A percentile compares a stretch with the other conserved stretches of the same genome.
phyloP scores from a whole-genome alignment of 1,140 invertebrate genomes.

The Drosophila ohnishii region DNA sequence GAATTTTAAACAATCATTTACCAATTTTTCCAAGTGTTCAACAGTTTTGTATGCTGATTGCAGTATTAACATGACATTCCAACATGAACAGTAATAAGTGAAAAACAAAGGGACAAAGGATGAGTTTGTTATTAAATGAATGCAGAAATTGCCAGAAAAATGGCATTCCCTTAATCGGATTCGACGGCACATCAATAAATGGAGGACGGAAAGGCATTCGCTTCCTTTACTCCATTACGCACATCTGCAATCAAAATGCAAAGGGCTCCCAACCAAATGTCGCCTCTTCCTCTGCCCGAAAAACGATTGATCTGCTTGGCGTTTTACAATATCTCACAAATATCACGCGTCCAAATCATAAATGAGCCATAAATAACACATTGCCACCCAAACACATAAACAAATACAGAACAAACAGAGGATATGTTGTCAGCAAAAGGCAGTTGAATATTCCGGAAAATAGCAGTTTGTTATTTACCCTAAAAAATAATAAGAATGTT shows the following conservation, averaged over 20 bases:
- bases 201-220: background rate
- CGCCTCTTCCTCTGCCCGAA: slow-evolving; percentile 5
- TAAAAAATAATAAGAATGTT: background rate
- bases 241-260: slow-evolving; percentile 46
- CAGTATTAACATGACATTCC: slow-evolving; percentile 26
- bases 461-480: background rate
- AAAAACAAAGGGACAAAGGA: slow-evolving; percentile 12
- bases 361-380: slow-evolving; percentile 82
- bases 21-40: background rate
- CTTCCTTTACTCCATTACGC: slow-evolving; percentile 23
- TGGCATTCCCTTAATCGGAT: slow-evolving; percentile 21
- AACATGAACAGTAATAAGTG: slow-evolving; percentile 32
- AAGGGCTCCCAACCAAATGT: slow-evolving; percentile 17
- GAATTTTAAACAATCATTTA: background rate
- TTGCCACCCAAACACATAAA: slow-evolving; percentile 59
- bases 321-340: slow-evolving; percentile 70
- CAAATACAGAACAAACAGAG: slow-evolving; percentile 28
- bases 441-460: background rate
- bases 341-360: slow-evolving; percentile 76
- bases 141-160: slow-evolving; percentile 14
- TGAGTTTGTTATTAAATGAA: slow-evolving; percentile 22
- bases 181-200: slow-evolving; percentile 30
- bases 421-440: slow-evolving; percentile 18
- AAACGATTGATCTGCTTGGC: slow-evolving; percentile 28
- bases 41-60: slow-evolving; percentile 8